A percentile compares a stretch with the other conserved stretches of the same genome.
Conservation (phyloP, 2,113 vertebrate genomes). For the Podarcis cretensis region DNA sequence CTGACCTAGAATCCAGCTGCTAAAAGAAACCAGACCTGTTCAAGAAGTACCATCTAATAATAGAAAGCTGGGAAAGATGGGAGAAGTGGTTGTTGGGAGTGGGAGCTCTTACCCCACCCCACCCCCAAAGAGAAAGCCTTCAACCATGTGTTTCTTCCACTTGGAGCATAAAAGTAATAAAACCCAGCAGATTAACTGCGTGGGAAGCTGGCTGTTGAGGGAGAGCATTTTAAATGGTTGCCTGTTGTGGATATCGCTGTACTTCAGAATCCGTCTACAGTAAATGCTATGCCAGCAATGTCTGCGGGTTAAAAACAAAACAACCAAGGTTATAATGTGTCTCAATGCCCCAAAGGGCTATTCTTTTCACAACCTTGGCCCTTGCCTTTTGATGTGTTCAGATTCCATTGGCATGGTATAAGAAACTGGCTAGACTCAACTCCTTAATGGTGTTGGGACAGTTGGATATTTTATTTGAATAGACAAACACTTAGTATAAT, state of each 20-base stretch:
- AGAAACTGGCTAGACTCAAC: neutral
- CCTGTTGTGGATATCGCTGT: neutral
- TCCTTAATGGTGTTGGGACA: neutral
- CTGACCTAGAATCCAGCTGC: neutral
- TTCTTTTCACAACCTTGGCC: neutral
- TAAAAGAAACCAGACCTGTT: neutral
- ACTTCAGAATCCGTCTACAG: neutral
- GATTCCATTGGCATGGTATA: neutral
- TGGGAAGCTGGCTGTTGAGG: neutral
- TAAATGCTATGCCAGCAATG: neutral
- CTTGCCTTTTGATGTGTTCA: neutral
- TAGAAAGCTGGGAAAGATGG: slow-evolving; percentile 29
- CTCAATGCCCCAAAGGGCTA: neutral
- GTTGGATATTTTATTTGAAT: slow-evolving; percentile 35
- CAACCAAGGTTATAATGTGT: fast-evolving
- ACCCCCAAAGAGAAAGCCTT: neutral
- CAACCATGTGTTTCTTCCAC: neutral
- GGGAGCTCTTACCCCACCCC: slow-evolving; percentile 9
- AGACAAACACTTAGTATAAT: slow-evolving; percentile 35
- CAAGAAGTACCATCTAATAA: slow-evolving; percentile 34
- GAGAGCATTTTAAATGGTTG: neutral
- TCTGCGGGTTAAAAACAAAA: neutral
- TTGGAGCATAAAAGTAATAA: neutral
- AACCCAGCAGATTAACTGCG: neutral
- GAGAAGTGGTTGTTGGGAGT: slow-evolving; percentile 18